Evolutionary conservation across 2,888 invertebrate species (phyloP), one percentile per base, ranked within the genome.

Genomic region (Aromia moschata): DNA sequence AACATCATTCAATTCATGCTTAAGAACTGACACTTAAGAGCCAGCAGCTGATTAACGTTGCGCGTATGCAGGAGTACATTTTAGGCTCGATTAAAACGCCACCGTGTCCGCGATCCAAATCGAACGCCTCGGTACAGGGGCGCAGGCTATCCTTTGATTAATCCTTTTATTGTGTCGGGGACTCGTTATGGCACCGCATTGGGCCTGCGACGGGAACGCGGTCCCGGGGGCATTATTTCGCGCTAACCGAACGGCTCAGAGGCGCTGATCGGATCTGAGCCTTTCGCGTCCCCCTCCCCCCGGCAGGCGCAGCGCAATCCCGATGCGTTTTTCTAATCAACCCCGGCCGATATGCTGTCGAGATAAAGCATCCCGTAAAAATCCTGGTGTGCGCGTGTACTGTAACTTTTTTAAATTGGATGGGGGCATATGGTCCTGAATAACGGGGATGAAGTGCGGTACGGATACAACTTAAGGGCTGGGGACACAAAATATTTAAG

Each of bases 191-290:
- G 72, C 67, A 67, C 73, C 70, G 67, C 65, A 61, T 61, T 62
- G 64, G 67, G 68, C 56, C 68, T 65, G 65, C 67, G 67, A 69
- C 67, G 64, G 64, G 62, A 68, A 63, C 64, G 5, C 62, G 65
- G 69, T 77, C 79, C 77, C 78, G 57, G 60, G 76, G 78, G 79
- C 74, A 77, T 80, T 80, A 78, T 80, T 79, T 79, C 77, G 75
- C 77, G 75, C 77, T 77, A 77, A 77, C 76, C 72, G 72, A 62
- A 68, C 64, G 67, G 70, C 65, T 70, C 66, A 69, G 67, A 73
- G 73, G 69, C 69, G 73, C 73, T 75, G 75, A 74, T 76, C 75
- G 71, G 76, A 76, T 76, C 74, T 71, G 71, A 68, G 60, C 68
- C 60, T 66, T 68, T 54, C 58, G 51, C 45, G 45, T 37, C 46